A percentile compares a stretch with the other conserved stretches of the same genome.
These are phyloP conservation scores for Ochlodes sylvanus DNA, from an alignment of 2,888 invertebrate species.

Conservation along the genomic window DNA sequence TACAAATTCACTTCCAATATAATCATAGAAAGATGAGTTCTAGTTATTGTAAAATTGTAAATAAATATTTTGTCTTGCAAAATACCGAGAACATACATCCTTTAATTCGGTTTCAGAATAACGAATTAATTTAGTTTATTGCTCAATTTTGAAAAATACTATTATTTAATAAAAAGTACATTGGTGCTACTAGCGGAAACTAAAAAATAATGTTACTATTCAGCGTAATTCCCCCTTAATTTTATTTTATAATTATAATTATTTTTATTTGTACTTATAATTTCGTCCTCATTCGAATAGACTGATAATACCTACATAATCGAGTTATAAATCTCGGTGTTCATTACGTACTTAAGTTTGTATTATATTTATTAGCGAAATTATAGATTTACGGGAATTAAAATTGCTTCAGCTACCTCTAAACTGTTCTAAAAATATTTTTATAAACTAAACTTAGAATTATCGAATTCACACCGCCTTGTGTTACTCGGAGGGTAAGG, in stretches of 20 bases:
- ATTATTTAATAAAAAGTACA: constrained; percentile 47
- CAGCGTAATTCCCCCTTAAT: constrained; percentile 35
- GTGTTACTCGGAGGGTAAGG: constrained; percentile 58
- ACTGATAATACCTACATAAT: constrained; percentile 42
- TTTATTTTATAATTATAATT: constrained; percentile 40
- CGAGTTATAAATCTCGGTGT: constrained; percentile 46
- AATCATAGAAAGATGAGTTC: no score
- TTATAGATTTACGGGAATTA: constrained; percentile 56
- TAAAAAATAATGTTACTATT: constrained; percentile 49
- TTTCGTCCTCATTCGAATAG: constrained; percentile 43
- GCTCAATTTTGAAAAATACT: constrained; percentile 40
- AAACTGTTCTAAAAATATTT: constrained; percentile 77
- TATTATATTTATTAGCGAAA: constrained; percentile 57
- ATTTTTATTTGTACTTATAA: constrained; percentile 50
- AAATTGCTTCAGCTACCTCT: constrained; percentile 76
- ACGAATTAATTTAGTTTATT: constrained; percentile 34
- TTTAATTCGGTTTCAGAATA: background rate
- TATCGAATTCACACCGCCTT: constrained; percentile 53
- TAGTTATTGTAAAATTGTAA: no score
- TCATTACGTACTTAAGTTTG: constrained; percentile 69
- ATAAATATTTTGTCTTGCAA: background rate
- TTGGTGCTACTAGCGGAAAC: constrained; percentile 78
- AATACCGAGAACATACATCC: background rate
- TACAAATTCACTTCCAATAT: no score
- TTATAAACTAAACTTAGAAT: constrained; percentile 62